These are phyloP conservation scores for Osmerus eperlanus DNA, from an alignment of 2,113 vertebrate species.

Conservation along the genomic window DNA sequence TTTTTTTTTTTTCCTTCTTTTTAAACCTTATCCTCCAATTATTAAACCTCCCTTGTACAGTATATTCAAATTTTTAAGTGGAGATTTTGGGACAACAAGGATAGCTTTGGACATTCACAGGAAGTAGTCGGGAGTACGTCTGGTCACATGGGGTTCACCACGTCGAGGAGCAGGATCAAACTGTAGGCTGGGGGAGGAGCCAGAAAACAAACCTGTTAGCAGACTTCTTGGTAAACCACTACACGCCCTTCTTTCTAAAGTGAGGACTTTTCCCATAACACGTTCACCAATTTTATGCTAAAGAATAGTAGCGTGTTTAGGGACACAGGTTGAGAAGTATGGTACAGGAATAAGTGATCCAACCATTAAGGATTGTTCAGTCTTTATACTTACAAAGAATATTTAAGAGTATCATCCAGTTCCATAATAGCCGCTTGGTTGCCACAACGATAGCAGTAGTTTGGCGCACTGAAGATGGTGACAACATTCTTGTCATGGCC, in stretches of 20 bases:
- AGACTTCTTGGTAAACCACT: neutral
- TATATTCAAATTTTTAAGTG: slow-evolving; percentile 15
- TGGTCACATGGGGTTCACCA: slow-evolving; percentile 70
- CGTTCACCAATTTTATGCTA: neutral
- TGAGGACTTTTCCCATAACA: neutral
- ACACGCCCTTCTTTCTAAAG: neutral
- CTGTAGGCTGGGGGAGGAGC: slow-evolving; percentile 56
- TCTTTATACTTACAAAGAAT: slow-evolving; percentile 64
- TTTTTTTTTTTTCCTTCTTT: slow-evolving; percentile 23
- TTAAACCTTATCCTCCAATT: slow-evolving; percentile 54
- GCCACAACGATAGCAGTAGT: slow-evolving; percentile 75
- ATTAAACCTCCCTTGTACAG: slow-evolving; percentile 54
- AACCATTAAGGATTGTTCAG: neutral
- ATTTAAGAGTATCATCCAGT: slow-evolving; percentile 74
- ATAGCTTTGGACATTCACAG: slow-evolving; percentile 63
- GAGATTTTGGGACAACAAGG: slow-evolving; percentile 18
- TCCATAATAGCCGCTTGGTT: slow-evolving; percentile 75
- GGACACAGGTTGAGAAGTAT: too few species aligned
- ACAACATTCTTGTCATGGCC: slow-evolving; percentile 72
- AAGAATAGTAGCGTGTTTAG: too few species aligned
- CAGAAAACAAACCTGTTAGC: neutral
- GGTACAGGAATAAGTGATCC: neutral
- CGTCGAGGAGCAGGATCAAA: slow-evolving; percentile 71
- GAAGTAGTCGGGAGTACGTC: slow-evolving; percentile 74
- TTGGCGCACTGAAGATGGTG: slow-evolving; percentile 73